Evolutionary conservation across 2,888 invertebrate genomes (phyloP).

Genomic region (Hofmannophila pseudospretella): DNA sequence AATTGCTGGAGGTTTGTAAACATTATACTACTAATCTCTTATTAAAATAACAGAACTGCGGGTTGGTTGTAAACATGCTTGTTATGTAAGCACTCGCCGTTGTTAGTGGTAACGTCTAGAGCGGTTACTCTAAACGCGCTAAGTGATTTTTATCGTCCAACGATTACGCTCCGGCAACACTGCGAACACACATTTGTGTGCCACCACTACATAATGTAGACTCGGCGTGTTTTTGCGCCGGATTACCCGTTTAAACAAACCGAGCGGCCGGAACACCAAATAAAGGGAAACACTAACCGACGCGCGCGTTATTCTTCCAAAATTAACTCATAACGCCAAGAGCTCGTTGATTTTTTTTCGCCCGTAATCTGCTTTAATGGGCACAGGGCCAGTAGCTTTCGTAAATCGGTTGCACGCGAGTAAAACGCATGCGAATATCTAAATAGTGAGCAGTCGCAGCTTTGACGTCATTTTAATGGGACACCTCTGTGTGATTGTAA

Average conservation of each 20-base stretch:
- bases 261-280: slow-evolving; percentile 65
- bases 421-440: slow-evolving; percentile 69
- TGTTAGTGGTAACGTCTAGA: slow-evolving; percentile 49
- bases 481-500: too few species aligned
- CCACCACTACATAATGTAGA: slow-evolving; percentile 52
- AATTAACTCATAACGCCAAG: slow-evolving; percentile 77
- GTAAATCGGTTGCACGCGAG: slow-evolving; percentile 68
- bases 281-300: slow-evolving; percentile 69
- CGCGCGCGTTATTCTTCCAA: slow-evolving; percentile 72
- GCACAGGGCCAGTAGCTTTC: slow-evolving; percentile 71
- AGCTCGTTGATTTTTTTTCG: slow-evolving; percentile 67
- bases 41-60: slow-evolving; percentile 15
- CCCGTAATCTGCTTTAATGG: slow-evolving; percentile 74
- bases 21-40: slow-evolving; percentile 6
- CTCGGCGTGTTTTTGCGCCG: slow-evolving; percentile 57
- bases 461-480: slow-evolving; percentile 66
- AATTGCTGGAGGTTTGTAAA: too few species aligned
- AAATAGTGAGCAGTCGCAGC: slow-evolving; percentile 44
- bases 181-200: slow-evolving; percentile 59
- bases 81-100: slow-evolving; percentile 37
- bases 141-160: slow-evolving; percentile 68
- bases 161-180: slow-evolving; percentile 58
- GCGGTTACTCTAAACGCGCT: slow-evolving; percentile 46
- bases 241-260: slow-evolving; percentile 74
- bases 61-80: slow-evolving; percentile 35